These are phyloP conservation scores for Pao palembangensis DNA, from an alignment of 2,113 vertebrate species.

Conservation along the genomic window DNA sequence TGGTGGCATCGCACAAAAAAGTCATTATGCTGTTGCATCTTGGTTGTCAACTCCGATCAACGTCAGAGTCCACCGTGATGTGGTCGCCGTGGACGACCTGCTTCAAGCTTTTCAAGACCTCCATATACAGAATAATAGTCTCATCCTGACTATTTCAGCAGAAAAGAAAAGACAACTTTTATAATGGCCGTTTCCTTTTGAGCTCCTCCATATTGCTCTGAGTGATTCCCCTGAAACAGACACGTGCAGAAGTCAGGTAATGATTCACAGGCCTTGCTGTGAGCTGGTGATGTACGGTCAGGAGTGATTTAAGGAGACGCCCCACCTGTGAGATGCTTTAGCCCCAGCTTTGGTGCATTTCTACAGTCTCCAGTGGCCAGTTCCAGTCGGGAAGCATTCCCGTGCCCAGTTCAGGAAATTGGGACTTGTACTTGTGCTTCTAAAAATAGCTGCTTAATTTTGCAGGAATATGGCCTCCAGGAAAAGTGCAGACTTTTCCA, in stretches of 20 bases:
- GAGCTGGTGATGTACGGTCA: slow-evolving; percentile 13
- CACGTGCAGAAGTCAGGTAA: slow-evolving; percentile 28
- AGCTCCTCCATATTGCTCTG: slow-evolving; percentile 18
- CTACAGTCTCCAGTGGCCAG: slow-evolving; percentile 26
- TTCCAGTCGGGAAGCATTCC: slow-evolving; percentile 27
- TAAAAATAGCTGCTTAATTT: slow-evolving; percentile 46
- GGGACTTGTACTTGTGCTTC: slow-evolving; percentile 15
- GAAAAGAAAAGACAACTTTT: slow-evolving; percentile 32
- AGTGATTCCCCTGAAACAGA: slow-evolving; percentile 25
- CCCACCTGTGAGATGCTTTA: slow-evolving; percentile 12
- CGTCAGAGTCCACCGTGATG: too few species aligned
- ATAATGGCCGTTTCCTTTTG: slow-evolving; percentile 29
- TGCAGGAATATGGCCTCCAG: slow-evolving; percentile 12
- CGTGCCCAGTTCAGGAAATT: slow-evolving; percentile 35
- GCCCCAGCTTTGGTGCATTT: slow-evolving; percentile 16
- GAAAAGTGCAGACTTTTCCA: slow-evolving; percentile 22
- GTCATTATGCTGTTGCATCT: too few species aligned
- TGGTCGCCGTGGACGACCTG: too few species aligned
- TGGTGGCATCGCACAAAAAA: too few species aligned
- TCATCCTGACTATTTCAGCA: slow-evolving; percentile 3
- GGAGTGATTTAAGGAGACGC: slow-evolving; percentile 15
- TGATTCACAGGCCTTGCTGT: slow-evolving; percentile 12
- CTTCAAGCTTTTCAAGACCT: too few species aligned
- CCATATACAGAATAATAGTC: too few species aligned
- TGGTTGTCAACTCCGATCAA: too few species aligned